Evolutionary conservation across 2,113 vertebrate species (phyloP).

Genomic region (Coracopsis vasa): DNA sequence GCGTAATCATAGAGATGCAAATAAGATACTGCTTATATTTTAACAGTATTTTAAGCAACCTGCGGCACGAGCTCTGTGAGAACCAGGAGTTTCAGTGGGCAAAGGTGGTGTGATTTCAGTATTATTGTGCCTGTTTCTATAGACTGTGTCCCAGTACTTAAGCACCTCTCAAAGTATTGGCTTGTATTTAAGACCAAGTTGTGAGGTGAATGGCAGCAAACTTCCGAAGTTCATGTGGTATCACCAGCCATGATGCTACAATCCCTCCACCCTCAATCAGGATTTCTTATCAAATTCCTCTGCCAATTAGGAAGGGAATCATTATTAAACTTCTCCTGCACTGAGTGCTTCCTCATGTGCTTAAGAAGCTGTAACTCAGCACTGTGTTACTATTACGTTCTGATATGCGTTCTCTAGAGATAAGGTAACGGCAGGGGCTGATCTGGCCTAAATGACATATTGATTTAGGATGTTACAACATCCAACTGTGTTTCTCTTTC

Average conservation of each 20-base stretch:
- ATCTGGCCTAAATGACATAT: not conserved
- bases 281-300: not conserved
- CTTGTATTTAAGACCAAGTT: not conserved
- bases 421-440: not conserved
- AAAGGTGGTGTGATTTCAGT: not conserved
- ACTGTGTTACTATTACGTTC: rapidly evolving
- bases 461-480: not conserved
- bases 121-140: rapidly evolving
- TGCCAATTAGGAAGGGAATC: not conserved
- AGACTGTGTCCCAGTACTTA: no score
- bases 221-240: not conserved
- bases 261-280: no score
- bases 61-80: not conserved
- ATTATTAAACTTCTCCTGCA: not conserved
- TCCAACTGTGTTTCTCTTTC: not conserved
- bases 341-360: not conserved
- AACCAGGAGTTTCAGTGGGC: not conserved
- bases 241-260: not conserved
- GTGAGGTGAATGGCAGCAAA: not conserved
- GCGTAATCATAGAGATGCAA: not conserved
- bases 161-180: not conserved
- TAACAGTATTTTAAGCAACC: not conserved
- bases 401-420: not conserved
- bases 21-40: not conserved
- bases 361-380: not conserved